Percentiles rank a stretch among this genome's conserved stretches.
Conservation (phyloP, 2,113 vertebrate genomes). For the Micronycteris hirsuta region DNA sequence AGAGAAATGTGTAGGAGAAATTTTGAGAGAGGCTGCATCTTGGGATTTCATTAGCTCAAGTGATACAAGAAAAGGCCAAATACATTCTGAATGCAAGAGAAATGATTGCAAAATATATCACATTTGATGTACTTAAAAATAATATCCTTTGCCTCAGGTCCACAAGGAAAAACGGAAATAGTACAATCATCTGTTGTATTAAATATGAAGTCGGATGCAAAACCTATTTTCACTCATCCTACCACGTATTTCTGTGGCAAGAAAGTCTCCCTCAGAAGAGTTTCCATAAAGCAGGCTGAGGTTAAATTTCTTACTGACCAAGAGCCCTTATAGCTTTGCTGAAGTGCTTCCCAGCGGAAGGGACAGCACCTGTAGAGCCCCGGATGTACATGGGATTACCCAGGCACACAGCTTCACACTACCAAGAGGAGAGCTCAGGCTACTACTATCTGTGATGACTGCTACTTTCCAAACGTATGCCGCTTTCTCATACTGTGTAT, state of each 20-base stretch:
- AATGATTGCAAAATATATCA: not conserved
- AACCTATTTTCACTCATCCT: not conserved
- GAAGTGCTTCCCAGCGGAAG: not conserved
- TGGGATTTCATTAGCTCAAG: slow-evolving; percentile 5
- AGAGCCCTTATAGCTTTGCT: not conserved
- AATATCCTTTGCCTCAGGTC: not conserved
- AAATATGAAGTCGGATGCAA: not conserved
- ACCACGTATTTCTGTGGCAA: not conserved
- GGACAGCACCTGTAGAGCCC: not conserved
- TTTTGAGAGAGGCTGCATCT: not conserved
- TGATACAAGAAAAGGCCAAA: not conserved
- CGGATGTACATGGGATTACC: accelerated
- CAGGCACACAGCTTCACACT: not conserved
- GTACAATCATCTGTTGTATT: not conserved
- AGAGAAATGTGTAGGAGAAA: not conserved
- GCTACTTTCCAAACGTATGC: not conserved
- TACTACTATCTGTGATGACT: not conserved
- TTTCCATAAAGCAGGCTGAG: not conserved
- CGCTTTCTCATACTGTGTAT: not conserved
- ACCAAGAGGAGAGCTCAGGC: not conserved
- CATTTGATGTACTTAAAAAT: slow-evolving; percentile 8
- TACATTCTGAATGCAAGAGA: not conserved
- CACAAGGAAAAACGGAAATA: not conserved
- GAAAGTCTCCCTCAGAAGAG: not conserved
- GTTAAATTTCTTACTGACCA: not conserved